phyloP scores from a whole-genome alignment of 2,113 vertebrate species.

The Leiothrix lutea region DNA sequence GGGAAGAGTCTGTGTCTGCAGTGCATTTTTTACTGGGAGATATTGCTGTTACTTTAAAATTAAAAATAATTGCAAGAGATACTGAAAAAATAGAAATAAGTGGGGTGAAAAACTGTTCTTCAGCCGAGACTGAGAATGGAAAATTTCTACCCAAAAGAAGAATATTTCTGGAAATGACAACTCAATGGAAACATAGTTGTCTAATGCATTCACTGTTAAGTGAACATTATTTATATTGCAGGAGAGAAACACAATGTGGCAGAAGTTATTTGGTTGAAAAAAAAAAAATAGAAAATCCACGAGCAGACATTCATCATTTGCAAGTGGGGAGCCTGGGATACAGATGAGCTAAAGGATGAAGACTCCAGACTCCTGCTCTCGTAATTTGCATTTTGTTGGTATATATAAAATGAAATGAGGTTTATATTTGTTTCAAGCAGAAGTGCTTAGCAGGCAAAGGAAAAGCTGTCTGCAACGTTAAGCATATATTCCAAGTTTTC shows the following conservation, averaged over 20 bases:
- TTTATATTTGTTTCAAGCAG: slow-evolving; percentile 15
- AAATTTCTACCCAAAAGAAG: slow-evolving; percentile 12
- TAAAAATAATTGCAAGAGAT: not conserved
- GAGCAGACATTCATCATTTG: not conserved
- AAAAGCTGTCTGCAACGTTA: slow-evolving; percentile 5
- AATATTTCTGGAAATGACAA: slow-evolving; percentile 43
- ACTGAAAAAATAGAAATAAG: not conserved
- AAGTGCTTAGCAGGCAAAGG: slow-evolving; percentile 30
- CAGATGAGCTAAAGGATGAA: not conserved
- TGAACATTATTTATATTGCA: slow-evolving; percentile 31
- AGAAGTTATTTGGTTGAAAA: not conserved
- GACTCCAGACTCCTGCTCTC: slow-evolving; percentile 27
- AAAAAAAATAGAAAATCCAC: not conserved
- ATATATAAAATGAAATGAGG: not conserved
- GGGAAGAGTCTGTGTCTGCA: not conserved
- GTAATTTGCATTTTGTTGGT: slow-evolving; percentile 53
- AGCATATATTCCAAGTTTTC: not conserved
- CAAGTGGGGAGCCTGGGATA: slow-evolving; percentile 9
- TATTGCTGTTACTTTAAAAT: not conserved
- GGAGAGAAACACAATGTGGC: not conserved
- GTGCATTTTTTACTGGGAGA: not conserved
- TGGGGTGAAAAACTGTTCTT: not conserved
- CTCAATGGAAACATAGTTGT: not conserved
- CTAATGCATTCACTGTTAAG: slow-evolving; percentile 37
- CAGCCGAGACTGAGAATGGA: not conserved